phyloP scores from a whole-genome alignment of 2,113 vertebrate genomes.

The Dolichotis patagonum region DNA sequence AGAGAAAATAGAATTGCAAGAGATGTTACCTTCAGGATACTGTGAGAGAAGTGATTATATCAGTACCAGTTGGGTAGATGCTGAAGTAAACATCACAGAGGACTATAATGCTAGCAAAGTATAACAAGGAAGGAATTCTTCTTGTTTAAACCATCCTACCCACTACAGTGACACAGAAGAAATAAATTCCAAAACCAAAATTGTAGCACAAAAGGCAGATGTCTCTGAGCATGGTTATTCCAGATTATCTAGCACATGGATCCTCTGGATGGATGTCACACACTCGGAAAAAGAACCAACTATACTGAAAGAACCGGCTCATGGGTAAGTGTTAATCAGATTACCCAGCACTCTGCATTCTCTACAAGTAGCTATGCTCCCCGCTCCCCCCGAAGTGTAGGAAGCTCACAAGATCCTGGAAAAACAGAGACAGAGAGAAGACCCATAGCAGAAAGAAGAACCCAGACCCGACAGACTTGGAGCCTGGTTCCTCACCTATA shows the following conservation, averaged over 20 bases:
- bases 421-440: not conserved
- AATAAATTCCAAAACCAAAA: not conserved
- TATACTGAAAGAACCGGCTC: not conserved
- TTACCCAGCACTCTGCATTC: not conserved
- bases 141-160: not conserved
- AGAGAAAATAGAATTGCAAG: not conserved
- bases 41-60: not conserved
- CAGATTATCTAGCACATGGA: not conserved
- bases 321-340: not conserved
- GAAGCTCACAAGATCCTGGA: not conserved
- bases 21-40: not conserved
- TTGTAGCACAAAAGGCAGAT: not conserved
- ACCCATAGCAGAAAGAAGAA: not conserved
- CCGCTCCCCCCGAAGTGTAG: not conserved
- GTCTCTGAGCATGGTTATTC: not conserved
- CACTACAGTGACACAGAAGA: not conserved
- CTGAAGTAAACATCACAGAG: not conserved
- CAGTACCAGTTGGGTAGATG: too few species aligned
- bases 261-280: not conserved
- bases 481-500: not conserved
- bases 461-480: not conserved
- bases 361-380: not conserved
- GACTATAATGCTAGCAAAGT: not conserved
- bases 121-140: conserved; percentile 34
- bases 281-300: not conserved